Conservation (phyloP, 2,888 invertebrate genomes). For the Euplexia lucipara region DNA sequence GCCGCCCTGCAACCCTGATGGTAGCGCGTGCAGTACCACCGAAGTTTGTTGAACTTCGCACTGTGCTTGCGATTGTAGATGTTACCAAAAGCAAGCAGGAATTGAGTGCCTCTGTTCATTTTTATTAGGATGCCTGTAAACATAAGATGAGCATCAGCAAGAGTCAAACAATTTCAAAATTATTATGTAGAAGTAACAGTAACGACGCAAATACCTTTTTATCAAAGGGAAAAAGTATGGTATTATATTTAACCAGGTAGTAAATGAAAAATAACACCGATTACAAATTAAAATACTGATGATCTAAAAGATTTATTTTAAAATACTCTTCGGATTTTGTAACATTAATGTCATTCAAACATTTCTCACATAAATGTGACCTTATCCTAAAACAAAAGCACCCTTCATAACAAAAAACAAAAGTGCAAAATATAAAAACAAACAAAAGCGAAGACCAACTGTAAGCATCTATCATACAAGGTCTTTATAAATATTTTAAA, state of each 20-base stretch:
- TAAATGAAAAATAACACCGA: background rate
- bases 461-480: slow-evolving; percentile 23
- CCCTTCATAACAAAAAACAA: slow-evolving; percentile 51
- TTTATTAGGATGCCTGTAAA: slow-evolving; percentile 32
- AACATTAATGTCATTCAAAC: slow-evolving; percentile 34
- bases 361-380: slow-evolving; percentile 46
- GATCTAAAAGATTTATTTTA: slow-evolving; percentile 39
- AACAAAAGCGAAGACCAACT: slow-evolving; percentile 38
- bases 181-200: too few species aligned
- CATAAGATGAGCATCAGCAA: background rate
- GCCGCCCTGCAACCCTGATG: slow-evolving; percentile 49
- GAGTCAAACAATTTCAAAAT: background rate
- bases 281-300: slow-evolving; percentile 13
- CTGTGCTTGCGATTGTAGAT: slow-evolving; percentile 35
- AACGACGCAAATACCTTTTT: background rate
- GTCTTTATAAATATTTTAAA: slow-evolving; percentile 23
- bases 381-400: slow-evolving; percentile 59
- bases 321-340: slow-evolving; percentile 35
- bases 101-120: slow-evolving; percentile 12
- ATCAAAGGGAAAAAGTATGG: background rate
- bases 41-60: slow-evolving; percentile 15
- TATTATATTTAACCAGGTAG: too few species aligned
- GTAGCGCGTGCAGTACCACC: slow-evolving; percentile 49
- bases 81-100: slow-evolving; percentile 15
- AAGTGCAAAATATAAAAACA: slow-evolving; percentile 55